These are phyloP conservation scores for Myodes glareolus DNA, from an alignment of 2,113 vertebrate genomes.

Conservation along the genomic window DNA sequence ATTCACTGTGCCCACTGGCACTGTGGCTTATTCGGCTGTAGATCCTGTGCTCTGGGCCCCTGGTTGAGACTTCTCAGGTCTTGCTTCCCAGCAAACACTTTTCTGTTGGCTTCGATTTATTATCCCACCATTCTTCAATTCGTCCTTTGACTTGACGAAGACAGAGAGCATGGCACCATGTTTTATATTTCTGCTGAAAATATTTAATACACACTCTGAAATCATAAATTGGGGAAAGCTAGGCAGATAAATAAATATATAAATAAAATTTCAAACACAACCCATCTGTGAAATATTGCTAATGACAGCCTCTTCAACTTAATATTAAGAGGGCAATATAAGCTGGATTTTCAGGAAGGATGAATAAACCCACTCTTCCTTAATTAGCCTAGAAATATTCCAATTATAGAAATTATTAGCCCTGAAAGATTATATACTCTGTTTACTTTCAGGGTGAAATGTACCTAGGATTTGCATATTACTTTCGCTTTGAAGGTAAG, in stretches of 20 bases:
- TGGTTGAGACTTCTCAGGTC: background rate
- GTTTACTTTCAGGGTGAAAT: slow-evolving; percentile 59
- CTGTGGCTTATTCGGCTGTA: background rate
- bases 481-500: slow-evolving; percentile 7
- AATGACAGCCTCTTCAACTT: slow-evolving; percentile 50
- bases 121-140: background rate
- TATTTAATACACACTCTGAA: background rate
- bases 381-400: slow-evolving; percentile 58
- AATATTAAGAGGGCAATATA: slow-evolving; percentile 39
- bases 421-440: slow-evolving; percentile 34
- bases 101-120: background rate
- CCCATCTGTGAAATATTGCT: slow-evolving; percentile 63
- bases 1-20: background rate
- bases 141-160: background rate
- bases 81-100: background rate
- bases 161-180: background rate
- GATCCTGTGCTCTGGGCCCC: background rate
- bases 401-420: slow-evolving; percentile 52
- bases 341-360: slow-evolving; percentile 24
- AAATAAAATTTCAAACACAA: slow-evolving; percentile 40
- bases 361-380: slow-evolving; percentile 37
- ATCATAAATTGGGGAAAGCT: background rate
- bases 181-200: slow-evolving; percentile 1
- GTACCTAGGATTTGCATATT: slow-evolving; percentile 16
- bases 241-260: background rate